Conservation (phyloP, 2,888 invertebrate species). For the Callimorpha dominula region DNA sequence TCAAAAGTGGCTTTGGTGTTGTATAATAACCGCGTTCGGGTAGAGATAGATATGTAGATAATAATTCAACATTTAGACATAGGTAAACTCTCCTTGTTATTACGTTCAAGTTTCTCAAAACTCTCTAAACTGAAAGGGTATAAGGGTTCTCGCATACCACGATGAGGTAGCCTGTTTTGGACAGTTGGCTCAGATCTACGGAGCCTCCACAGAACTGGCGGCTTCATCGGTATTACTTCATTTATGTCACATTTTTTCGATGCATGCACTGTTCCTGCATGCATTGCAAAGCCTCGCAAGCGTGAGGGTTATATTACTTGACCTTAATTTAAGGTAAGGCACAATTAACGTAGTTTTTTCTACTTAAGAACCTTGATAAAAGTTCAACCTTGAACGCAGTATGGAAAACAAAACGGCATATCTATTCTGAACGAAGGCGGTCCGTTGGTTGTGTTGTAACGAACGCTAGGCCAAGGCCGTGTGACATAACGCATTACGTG, state of each 20-base stretch:
- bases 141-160: background rate
- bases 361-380: conserved; percentile 36
- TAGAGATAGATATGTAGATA: background rate
- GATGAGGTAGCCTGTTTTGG: background rate
- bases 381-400: conserved; percentile 43
- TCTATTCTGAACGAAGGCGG: conserved; percentile 55
- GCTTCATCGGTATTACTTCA: no score
- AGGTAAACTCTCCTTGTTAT: background rate
- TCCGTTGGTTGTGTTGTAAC: conserved; percentile 65
- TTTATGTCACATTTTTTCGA: background rate
- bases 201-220: no score
- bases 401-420: conserved; percentile 57
- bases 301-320: background rate
- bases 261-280: no score
- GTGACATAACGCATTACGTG: conserved; percentile 66
- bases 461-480: conserved; percentile 83
- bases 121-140: background rate
- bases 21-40: background rate
- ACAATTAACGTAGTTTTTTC: conserved; percentile 4
- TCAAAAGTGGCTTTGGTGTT: background rate
- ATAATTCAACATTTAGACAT: background rate
- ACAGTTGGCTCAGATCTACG: no score
- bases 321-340: background rate
- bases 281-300: background rate
- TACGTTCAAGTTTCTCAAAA: background rate